Conservation (phyloP, 2,888 invertebrate species). For the Agriotes lineatus region DNA sequence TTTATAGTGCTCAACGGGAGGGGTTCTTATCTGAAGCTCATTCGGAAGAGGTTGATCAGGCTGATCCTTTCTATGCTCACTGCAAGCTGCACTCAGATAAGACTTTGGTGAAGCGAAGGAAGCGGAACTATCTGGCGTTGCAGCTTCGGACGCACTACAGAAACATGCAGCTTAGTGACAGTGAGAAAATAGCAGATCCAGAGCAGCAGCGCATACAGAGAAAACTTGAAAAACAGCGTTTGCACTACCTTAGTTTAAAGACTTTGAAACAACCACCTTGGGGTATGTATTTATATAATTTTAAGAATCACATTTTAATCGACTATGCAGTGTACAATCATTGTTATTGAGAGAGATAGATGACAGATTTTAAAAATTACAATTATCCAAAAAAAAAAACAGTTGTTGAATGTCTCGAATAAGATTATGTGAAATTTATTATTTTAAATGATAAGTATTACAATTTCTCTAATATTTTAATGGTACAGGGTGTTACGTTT, state of each 20-base stretch:
- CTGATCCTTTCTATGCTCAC: conserved; percentile 97
- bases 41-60: conserved; percentile 89
- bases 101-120: conserved; percentile 82
- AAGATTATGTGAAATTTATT: too few relatives aligned
- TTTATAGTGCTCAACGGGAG: conserved; percentile 93
- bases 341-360: too few relatives aligned
- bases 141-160: conserved; percentile 83
- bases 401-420: too few relatives aligned
- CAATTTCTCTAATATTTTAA: too few relatives aligned
- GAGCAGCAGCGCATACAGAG: conserved; percentile 83
- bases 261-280: conserved; percentile 83
- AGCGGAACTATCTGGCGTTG: conserved; percentile 88
- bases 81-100: conserved; percentile 97
- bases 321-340: too few relatives aligned
- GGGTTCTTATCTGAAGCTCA: conserved; percentile 94
- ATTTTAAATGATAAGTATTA: too few relatives aligned
- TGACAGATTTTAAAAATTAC: too few relatives aligned
- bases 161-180: conserved; percentile 71
- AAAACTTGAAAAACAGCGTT: conserved; percentile 86
- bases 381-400: too few relatives aligned
- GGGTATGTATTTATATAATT: conserved; percentile 71
- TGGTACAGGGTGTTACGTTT: too few relatives aligned
- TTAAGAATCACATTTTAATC: conserved; percentile 6
- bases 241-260: conserved; percentile 84
- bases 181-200: conserved; percentile 74